A percentile compares a stretch with the other conserved stretches of the same genome.
Conservation (phyloP, 2,888 invertebrate genomes). For the Cantharis nigra region DNA sequence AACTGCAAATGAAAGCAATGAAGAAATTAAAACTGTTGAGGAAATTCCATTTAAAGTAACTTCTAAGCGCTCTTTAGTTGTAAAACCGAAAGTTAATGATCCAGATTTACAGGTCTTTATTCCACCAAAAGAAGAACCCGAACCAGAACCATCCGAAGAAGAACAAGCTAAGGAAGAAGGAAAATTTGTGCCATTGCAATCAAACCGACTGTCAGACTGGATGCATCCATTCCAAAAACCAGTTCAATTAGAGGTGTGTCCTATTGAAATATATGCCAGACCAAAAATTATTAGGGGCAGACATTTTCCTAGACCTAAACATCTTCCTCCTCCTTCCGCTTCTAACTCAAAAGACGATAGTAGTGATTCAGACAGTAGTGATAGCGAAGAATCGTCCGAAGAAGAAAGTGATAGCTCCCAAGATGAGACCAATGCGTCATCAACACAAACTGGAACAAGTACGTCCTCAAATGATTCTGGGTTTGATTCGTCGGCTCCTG, state of each 20-base stretch:
- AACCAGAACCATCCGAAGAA: constrained; percentile 49
- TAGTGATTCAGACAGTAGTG: constrained; percentile 41
- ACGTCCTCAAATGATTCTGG: constrained; percentile 86
- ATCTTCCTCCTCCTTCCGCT: constrained; percentile 29
- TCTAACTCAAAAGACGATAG: constrained; percentile 19
- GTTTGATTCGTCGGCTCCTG: constrained; percentile 72
- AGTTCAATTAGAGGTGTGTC: constrained; percentile 50
- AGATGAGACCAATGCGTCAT: constrained; percentile 44
- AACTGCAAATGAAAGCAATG: neutral
- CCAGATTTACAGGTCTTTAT: constrained; percentile 51
- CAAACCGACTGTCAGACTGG: constrained; percentile 51
- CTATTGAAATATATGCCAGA: constrained; percentile 52
- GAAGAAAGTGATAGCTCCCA: constrained; percentile 35
- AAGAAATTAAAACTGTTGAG: neutral
- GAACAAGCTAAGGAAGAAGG: constrained; percentile 52
- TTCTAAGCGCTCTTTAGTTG: constrained; percentile 51
- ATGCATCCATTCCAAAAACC: constrained; percentile 54
- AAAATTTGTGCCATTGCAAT: constrained; percentile 52
- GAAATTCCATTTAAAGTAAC: constrained; percentile 34
- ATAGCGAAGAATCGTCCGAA: constrained; percentile 49
- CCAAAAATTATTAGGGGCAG: constrained; percentile 52
- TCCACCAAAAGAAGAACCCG: constrained; percentile 33
- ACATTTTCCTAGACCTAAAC: constrained; percentile 50
- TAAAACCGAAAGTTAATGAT: constrained; percentile 49
- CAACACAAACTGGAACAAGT: constrained; percentile 61